Evolutionary conservation across 2,797 vertebrate genomes (phyloP), one percentile per base, ranked within the genome.

Genomic region (Syndactyla subalaris): DNA sequence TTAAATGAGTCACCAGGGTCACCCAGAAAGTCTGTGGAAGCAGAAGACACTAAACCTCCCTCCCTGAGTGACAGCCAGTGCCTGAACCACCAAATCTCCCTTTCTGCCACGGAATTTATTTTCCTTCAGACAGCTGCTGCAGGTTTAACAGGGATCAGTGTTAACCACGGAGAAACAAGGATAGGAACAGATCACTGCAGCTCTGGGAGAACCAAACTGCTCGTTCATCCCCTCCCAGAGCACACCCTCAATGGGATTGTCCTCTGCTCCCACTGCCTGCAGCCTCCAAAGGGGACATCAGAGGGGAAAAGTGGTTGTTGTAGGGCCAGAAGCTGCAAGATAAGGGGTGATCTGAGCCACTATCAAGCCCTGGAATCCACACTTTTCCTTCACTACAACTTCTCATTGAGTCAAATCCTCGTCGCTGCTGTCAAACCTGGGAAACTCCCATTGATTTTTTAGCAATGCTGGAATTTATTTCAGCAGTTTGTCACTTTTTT

Each of bases 101-200:
- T 23, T 45, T 21, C 55, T 80, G 71, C 23, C 70, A 19, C 21
- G 22, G 67, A 84, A 32, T 75, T 80, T 70, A 16, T 80, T 89
- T 85, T 76, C 76, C 79, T 85, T 68, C 11, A 27, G 52, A 75
- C 58, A 67, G 36, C 21, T 43, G 82, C 71, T 82, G 67, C n/a
- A 78, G 86, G 67, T 87, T 63, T 82, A 72, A 22, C 52, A 48
- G 75, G 75, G 91, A 78, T 74, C 82, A 78, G 79, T 13, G 61
- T 52, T 71, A 89, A 66, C 67, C 79, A 81, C 78, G 49, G 66
- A 54, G 51, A 84, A 62, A 48, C 16, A 14, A 2, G 46, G 88
- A n/a, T 54, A 54, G 3, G 62, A 75, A 15, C 32, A 30, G 54
- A 71, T 45, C 75, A 23, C 49, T 77, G 74, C 74, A 58, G 4